phyloP scores from a whole-genome alignment of 2,113 vertebrate species.

The Rhinolophus ferrumequinum region DNA sequence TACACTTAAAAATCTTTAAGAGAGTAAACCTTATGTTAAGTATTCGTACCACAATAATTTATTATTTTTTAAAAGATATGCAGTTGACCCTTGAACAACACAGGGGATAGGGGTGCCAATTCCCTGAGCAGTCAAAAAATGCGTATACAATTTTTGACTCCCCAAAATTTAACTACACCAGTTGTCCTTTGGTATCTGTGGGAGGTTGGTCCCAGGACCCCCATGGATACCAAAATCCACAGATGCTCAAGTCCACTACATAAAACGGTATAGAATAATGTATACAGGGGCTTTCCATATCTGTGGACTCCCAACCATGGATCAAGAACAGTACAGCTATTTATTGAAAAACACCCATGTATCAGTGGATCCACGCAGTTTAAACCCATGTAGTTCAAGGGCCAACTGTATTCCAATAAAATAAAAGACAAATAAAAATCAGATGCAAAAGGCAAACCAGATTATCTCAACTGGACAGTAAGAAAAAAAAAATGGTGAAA shows the following conservation, averaged over 20 bases:
- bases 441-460: background rate
- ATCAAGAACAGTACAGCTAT: no score
- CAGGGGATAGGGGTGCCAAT: background rate
- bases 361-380: background rate
- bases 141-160: background rate
- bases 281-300: background rate
- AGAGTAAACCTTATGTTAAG: background rate
- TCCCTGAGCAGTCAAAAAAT: background rate
- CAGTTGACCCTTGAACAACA: background rate
- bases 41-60: background rate
- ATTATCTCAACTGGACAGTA: background rate
- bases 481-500: background rate
- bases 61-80: background rate
- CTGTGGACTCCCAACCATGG: background rate
- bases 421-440: constrained; percentile 8
- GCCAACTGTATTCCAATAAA: background rate
- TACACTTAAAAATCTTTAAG: background rate
- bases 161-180: background rate
- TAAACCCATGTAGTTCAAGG: background rate
- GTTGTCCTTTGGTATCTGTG: background rate
- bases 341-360: background rate
- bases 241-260: background rate
- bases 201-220: background rate
- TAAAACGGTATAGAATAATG: background rate
- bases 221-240: background rate